Percentiles rank a stretch among this genome's conserved stretches.
These are phyloP conservation scores for Styela clava DNA, from an alignment of 23 tunicate genomes.

Conservation along the genomic window DNA sequence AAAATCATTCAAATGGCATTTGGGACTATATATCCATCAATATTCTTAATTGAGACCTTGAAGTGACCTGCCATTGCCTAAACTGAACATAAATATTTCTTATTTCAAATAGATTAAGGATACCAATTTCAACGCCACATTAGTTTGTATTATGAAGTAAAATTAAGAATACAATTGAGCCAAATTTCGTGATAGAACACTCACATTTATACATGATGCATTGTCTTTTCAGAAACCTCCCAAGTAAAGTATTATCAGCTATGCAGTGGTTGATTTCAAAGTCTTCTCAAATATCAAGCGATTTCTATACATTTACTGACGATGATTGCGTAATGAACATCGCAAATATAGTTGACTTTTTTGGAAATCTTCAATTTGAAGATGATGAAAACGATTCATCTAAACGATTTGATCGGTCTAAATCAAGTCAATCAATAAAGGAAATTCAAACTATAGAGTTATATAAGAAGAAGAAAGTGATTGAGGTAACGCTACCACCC, in stretches of 20 bases:
- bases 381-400: background rate
- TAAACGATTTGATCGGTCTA: background rate
- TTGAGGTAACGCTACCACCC: background rate
- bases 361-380: constrained; percentile 8
- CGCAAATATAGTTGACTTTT: constrained; percentile 28
- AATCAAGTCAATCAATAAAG: background rate
- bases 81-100: too few relatives aligned
- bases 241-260: constrained; percentile 20
- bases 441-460: constrained; percentile 17
- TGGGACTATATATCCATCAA: too few relatives aligned
- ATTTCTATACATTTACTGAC: constrained; percentile 49
- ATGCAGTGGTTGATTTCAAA: constrained; percentile 23
- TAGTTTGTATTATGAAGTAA: too few relatives aligned
- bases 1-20: too few relatives aligned
- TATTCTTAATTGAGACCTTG: too few relatives aligned
- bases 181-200: too few relatives aligned
- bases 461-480: constrained; percentile 7
- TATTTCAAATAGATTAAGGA: too few relatives aligned
- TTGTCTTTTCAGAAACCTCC: constrained; percentile 25
- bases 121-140: too few relatives aligned
- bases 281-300: constrained; percentile 6
- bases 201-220: too few relatives aligned
- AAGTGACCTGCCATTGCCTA: too few relatives aligned
- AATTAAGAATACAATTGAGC: too few relatives aligned
- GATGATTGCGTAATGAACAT: constrained; percentile 74